Evolutionary conservation across 1,140 invertebrate genomes (phyloP).

Genomic region (Lasioglossum baleicum): DNA sequence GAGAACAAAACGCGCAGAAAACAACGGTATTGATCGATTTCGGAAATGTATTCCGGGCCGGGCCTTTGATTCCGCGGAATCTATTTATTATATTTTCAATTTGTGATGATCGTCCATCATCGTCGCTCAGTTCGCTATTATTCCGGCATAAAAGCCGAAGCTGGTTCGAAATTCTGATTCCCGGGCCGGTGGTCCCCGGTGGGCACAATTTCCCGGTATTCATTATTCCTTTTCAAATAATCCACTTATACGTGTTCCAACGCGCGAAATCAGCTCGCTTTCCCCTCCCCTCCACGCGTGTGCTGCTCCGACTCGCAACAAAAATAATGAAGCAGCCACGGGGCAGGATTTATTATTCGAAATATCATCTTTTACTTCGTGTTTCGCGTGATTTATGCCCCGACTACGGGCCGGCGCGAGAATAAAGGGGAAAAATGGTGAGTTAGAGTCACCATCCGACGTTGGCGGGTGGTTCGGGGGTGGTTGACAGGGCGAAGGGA

Average conservation of each 20-base stretch:
- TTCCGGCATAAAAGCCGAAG: background rate
- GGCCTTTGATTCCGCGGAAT: too few species aligned
- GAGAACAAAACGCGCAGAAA: too few species aligned
- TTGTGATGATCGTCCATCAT: background rate
- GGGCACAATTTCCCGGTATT: background rate
- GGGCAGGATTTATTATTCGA: slow-evolving; percentile 22
- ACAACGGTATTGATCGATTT: too few species aligned
- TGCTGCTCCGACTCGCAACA: background rate
- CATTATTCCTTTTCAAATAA: background rate
- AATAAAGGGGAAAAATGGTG: slow-evolving; percentile 37
- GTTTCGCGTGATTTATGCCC: slow-evolving; percentile 27
- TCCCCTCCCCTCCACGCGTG: background rate
- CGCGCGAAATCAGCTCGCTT: background rate
- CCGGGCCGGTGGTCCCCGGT: too few species aligned
- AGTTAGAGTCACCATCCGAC: slow-evolving; percentile 35
- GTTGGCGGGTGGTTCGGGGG: background rate
- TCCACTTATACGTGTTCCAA: background rate
- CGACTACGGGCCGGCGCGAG: background rate
- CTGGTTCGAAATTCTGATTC: background rate
- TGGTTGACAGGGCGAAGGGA: background rate
- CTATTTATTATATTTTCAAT: background rate
- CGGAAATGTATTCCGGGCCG: too few species aligned
- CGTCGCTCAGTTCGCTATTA: background rate
- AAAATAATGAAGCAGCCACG: slow-evolving; percentile 16
- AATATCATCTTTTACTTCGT: slow-evolving; percentile 31